Evolutionary conservation across 2,888 invertebrate species (phyloP), one percentile per base, ranked within the genome.

Genomic region (Autographa pulchrina): DNA sequence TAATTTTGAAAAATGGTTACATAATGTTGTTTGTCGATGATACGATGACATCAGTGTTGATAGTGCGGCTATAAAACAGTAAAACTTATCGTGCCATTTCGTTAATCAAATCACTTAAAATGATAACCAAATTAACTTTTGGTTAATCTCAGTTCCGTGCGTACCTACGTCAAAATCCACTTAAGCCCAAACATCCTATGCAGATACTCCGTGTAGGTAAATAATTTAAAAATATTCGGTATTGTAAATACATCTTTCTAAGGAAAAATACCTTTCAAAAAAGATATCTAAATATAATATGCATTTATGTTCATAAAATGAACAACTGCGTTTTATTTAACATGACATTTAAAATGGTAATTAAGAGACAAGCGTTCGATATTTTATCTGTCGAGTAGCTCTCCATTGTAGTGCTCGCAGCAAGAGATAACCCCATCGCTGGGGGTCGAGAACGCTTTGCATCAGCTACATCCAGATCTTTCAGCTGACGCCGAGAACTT

Each of bases 391-490:
- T 80, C 79, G 72, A 80, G 82, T 85, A 86, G 84, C 83, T 80
- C 85, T 78, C 81, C 75, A 88, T 88, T 89, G 86, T 89, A 78
- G 74, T 85, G 84, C 77, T 86, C 81, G 86, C 80, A 84, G 86
- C 85, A 85, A 81, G 78, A 75, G 94, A 94, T 94, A 94, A 94
- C 94, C 93, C 86, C 78, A 68, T 67, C 76, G 85, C 88, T 88
- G 89, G 91, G 91, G 92, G 91, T 93, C 92, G 92, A 75, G 81
- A 73, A 60, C 80, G 82, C 82, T 87, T 93, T 92, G 89, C 92
- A 91, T 93, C 93, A 93, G 86, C 88, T 86, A 81, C 79, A 82
- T 86, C 84, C 76, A 85, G 86, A 87, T 86, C 80, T 85, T 81
- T 74, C 82, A 75, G 75, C 48, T 58, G 31, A 66, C 66, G 31